A percentile compares a stretch with the other conserved stretches of the same genome.
Conservation (phyloP, 2,797 vertebrate genomes). For the Spinus pinus region DNA sequence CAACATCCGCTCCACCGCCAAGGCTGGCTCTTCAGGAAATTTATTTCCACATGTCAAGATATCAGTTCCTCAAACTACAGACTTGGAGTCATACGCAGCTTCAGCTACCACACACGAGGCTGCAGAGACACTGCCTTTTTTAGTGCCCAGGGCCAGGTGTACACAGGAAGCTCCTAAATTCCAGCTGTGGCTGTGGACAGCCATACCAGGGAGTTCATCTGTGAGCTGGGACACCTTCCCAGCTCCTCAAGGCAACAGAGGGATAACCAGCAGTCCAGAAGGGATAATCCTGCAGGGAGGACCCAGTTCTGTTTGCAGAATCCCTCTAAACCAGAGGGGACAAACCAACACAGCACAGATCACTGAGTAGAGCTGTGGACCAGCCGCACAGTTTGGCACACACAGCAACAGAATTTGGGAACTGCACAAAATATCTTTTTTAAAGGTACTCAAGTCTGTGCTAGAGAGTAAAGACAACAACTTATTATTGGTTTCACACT, state of each 20-base stretch:
- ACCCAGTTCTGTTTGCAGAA: neutral
- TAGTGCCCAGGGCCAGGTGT: neutral
- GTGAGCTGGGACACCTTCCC: neutral
- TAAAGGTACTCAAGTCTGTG: neutral
- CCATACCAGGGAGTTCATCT: fast-evolving
- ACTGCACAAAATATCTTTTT: neutral
- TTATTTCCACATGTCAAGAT: neutral
- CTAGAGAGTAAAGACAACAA: neutral
- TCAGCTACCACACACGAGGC: fast-evolving
- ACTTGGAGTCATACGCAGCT: fast-evolving
- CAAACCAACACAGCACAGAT: neutral
- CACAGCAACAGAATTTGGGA: neutral
- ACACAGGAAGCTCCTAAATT: neutral
- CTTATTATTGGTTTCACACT: neutral
- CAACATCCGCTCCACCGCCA: neutral
- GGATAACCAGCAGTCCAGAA: neutral
- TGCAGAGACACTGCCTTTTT: neutral
- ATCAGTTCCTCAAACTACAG: neutral
- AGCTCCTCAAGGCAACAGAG: neutral
- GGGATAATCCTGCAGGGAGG: neutral
- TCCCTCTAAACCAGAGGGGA: neutral
- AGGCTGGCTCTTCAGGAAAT: neutral
- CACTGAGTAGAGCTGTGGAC: fast-evolving
- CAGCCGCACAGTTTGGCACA: neutral
- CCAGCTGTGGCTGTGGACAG: neutral